These are phyloP conservation scores for Cephalopterus ornatus DNA, from an alignment of 2,113 vertebrate species.

Conservation along the genomic window DNA sequence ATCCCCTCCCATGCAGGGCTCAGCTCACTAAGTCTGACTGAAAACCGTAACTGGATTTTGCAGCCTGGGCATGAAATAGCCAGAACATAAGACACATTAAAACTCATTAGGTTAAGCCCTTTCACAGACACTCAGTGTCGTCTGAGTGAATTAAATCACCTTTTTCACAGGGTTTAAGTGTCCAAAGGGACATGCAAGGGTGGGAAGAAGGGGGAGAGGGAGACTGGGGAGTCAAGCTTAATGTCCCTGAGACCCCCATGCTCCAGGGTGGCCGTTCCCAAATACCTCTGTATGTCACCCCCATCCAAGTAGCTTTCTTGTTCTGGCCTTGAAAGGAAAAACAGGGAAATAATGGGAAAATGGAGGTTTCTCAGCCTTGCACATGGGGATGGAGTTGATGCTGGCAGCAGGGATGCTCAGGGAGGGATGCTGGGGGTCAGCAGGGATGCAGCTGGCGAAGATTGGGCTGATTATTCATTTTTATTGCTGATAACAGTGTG, in stretches of 20 bases:
- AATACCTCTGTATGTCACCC: accelerated
- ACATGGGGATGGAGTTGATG: accelerated
- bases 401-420: background rate
- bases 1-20: background rate
- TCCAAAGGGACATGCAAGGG: accelerated
- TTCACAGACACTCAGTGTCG: background rate
- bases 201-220: background rate
- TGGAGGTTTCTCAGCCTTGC: accelerated
- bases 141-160: constrained; percentile 2
- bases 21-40: background rate
- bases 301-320: background rate
- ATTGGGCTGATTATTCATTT: background rate
- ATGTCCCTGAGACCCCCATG: background rate
- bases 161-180: background rate
- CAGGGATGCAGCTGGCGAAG: background rate
- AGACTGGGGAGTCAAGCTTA: background rate
- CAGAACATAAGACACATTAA: background rate
- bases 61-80: background rate
- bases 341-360: accelerated
- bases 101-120: constrained; percentile 14
- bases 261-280: accelerated
- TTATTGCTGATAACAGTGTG: background rate
- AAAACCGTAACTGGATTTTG: background rate
- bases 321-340: background rate
- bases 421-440: background rate